Base-by-base conservation (phyloP, 2,888 invertebrate species). In the Aquatica leii region DNA sequence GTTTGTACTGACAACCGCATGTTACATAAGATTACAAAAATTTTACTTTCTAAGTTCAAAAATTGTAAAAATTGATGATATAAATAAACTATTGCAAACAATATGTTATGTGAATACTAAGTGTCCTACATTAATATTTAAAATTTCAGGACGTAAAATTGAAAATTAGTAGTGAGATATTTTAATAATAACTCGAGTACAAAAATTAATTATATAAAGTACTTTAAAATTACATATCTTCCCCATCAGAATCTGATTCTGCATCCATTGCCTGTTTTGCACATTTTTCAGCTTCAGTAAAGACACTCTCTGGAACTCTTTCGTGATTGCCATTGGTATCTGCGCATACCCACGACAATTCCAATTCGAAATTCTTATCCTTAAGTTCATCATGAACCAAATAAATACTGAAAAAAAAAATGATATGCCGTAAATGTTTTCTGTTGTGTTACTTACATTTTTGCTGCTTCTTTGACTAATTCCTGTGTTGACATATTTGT, bases 291-390 rank as follows among this genome's bases (percentile, higher is more conserved):
- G 95, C 95, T 74, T 94, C 94, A 0, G 86, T 82, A 74, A 89
- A 92, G 0, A 93, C 78, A 40, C 87, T 87, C 1, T 86, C 84
- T 0, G 96, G 95, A 11, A 97, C 95, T 62, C 91, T 81, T 76
- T 92, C 87, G 82, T 97, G 96, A 56, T 85, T 83, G 0, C 97
- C 97, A 12, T 89, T 84, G 0, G 91, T 91, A 65, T 89, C 90
- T 74, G 89, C 89, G 55, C 95, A 93, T 11, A 97, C 95, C 93
- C 98, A 95, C 56, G 97, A 95, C 74, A 98, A 86, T 82, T 98
- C 98, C 73, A 97, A 84, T 78, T 97, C 97, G 79, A 98, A 98
- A 73, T 94, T 91, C 81, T 96, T 95, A 82, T 96, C 95, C 82
- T 98, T 99, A 3, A 98, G 85, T 80, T 98, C 95, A 78, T 95